Conservation (phyloP, 2,797 vertebrate genomes). For the Loriculus beryllinus region DNA sequence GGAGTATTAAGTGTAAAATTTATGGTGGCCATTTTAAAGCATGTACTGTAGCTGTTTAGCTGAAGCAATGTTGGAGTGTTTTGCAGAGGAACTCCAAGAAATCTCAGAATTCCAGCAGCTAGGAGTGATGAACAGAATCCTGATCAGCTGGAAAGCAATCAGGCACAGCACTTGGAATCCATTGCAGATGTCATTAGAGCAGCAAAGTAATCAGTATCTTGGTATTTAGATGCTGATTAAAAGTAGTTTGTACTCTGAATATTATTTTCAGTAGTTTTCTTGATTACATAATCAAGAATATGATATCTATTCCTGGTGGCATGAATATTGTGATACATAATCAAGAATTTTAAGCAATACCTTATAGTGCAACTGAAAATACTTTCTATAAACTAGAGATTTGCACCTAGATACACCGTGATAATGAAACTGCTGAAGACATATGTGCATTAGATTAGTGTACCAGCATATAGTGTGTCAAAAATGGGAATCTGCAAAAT, state of each 20-base stretch:
- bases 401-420: neutral
- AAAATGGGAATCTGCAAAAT: neutral
- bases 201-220: constrained; percentile 68
- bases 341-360: constrained; percentile 3
- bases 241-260: constrained; percentile 65
- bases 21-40: neutral
- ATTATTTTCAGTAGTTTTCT: constrained; percentile 60
- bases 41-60: neutral
- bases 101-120: constrained; percentile 52
- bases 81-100: neutral
- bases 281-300: constrained; percentile 69
- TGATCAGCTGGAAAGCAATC: constrained; percentile 65
- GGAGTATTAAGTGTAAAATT: neutral
- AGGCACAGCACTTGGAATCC: constrained; percentile 59
- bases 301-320: constrained; percentile 24
- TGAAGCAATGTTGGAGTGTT: neutral
- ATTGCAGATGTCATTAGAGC: constrained; percentile 61
- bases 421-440: neutral
- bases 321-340: neutral
- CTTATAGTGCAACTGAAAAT: neutral
- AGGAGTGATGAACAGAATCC: constrained; percentile 9
- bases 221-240: constrained; percentile 73
- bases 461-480: neutral
- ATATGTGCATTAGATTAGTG: neutral
- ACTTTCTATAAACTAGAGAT: neutral